Evolutionary conservation across 2,888 invertebrate species (phyloP).

Genomic region (Agrochola lota): DNA sequence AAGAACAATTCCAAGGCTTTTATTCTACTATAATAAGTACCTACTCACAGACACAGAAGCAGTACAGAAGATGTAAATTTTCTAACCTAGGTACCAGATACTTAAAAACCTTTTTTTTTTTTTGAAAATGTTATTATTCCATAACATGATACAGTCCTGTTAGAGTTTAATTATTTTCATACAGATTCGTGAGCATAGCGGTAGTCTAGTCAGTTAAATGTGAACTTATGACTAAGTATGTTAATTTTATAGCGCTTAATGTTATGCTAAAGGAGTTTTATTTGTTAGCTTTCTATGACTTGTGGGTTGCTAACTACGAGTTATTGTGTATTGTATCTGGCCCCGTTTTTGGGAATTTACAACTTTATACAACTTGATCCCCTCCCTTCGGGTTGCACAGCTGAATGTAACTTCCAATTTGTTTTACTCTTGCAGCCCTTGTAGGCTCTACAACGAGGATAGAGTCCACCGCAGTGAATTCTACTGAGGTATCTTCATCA

Average conservation of each 20-base stretch:
- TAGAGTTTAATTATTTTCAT: slow-evolving; percentile 22
- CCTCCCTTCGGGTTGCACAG: too few relatives aligned
- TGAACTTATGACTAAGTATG: slow-evolving; percentile 33
- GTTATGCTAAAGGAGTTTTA: slow-evolving; percentile 24
- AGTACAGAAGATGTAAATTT: too few relatives aligned
- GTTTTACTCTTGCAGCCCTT: too few relatives aligned
- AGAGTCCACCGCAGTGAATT: not conserved
- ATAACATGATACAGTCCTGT: slow-evolving; percentile 9
- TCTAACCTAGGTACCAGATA: not conserved
- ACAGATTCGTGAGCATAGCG: slow-evolving; percentile 41
- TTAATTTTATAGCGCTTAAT: slow-evolving; percentile 54
- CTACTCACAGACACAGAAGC: too few relatives aligned
- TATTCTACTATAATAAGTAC: not conserved
- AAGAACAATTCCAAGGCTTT: not conserved
- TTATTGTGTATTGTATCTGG: not conserved
- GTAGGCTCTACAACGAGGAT: not conserved
- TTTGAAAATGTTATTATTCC: not conserved
- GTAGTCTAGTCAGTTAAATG: slow-evolving; percentile 24
- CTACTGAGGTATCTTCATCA: not conserved
- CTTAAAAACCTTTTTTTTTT: not conserved
- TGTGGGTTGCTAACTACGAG: not conserved
- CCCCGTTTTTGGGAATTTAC: not conserved
- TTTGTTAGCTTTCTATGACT: slow-evolving; percentile 4
- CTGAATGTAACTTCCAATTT: too few relatives aligned
- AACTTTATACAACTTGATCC: not conserved